Base-by-base conservation (phyloP, 2,797 vertebrate genomes). In the Rhadinocentrus ornatus region DNA sequence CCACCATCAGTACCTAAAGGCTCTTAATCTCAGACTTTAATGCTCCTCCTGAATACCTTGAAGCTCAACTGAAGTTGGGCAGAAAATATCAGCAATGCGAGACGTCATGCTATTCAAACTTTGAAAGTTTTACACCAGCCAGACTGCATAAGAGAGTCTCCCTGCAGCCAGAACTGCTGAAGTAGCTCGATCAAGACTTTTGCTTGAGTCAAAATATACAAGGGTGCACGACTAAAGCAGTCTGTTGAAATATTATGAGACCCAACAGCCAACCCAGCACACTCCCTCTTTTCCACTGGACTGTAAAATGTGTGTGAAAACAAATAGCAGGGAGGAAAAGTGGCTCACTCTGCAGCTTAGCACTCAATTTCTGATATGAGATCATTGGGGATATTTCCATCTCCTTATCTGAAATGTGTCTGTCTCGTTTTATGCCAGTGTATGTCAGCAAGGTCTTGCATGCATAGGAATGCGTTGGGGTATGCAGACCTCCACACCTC, bases 331-430 rank as follows among this genome's bases (percentile, higher is more conserved):
- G 63, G 66, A 67, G 84, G 72, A 22, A 59, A 71, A 60, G 66
- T n/a, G 62, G 32, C 69, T 63, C 37, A 15, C 37, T 68, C 41
- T 62, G 1, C 61, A 78, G 61, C 32, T 56, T 32, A 41, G 44
- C 65, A 58, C 75, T 75, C 76, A 52, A 26, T 54, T 77, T 80
- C 71, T 83, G 68, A 86, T 75, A 69, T 80, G 73, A 86, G 68
- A 84, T 85, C 72, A 83, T 64, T 63, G 69, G 61, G 88, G 80
- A 90, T 82, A 71, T 86, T 84, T 87, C 71, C 74, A 81, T 72
- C 78, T 61, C 69, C 84, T 86, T 91, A 91, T 92, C 85, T 87
- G 70, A 16, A 26, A 20, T 56, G 60, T 32, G 46, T 76, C 39
- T 37, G 66, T 67, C 64, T 69, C 77, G 61, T 71, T 80, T 76